Percentiles rank a stretch among this genome's conserved stretches.
Conservation (phyloP, 2,888 invertebrate genomes). For the Chaitophorus viminalis region DNA sequence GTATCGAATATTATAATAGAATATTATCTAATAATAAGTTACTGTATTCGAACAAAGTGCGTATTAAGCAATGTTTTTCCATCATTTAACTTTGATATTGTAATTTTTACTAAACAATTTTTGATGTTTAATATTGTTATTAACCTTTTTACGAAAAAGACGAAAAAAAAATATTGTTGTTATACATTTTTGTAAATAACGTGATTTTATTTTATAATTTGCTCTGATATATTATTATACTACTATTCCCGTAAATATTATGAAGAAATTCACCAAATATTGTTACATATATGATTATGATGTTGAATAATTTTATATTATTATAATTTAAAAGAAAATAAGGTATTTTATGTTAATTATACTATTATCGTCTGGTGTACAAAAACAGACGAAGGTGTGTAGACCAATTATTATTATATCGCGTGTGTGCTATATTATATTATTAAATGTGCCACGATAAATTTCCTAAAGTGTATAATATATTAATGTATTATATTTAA, state of each 20-base stretch:
- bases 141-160: slow-evolving; percentile 2
- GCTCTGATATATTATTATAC: slow-evolving; percentile 7
- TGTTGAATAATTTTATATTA: slow-evolving; percentile 53
- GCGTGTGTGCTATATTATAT: slow-evolving; percentile 20
- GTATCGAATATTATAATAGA: background rate
- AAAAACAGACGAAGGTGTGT: slow-evolving; percentile 16
- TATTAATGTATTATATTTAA: slow-evolving; percentile 5
- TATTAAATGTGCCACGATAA: slow-evolving; percentile 27
- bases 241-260: slow-evolving; percentile 47
- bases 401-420: slow-evolving; percentile 36
- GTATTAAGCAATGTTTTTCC: slow-evolving; percentile 1
- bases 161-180: slow-evolving; percentile 36
- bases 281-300: slow-evolving; percentile 43
- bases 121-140: slow-evolving; percentile 18
- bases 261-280: slow-evolving; percentile 48
- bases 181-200: slow-evolving; percentile 53
- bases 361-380: slow-evolving; percentile 6
- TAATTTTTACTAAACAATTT: slow-evolving; percentile 40
- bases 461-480: slow-evolving; percentile 41
- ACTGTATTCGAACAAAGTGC: background rate
- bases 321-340: slow-evolving; percentile 20
- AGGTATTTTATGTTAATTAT: slow-evolving; percentile 20
- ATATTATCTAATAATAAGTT: too few species aligned
- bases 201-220: slow-evolving; percentile 49
- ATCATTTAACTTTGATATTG: slow-evolving; percentile 30